A percentile compares a stretch with the other conserved stretches of the same genome.
phyloP scores from a whole-genome alignment of 2,888 invertebrate species.

The Chloroclystis v-ata region DNA sequence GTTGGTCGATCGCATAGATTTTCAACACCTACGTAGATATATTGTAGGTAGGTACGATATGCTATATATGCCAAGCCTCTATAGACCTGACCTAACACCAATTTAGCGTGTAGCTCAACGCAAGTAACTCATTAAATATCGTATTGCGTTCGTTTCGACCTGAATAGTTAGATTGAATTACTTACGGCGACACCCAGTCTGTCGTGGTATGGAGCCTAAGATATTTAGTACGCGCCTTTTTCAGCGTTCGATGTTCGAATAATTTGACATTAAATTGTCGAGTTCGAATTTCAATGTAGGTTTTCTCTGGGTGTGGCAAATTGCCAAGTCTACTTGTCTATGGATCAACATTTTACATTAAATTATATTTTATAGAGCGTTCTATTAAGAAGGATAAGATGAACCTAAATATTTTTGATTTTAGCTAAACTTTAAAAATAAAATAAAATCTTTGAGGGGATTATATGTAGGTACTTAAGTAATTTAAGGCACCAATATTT shows the following conservation, averaged over 20 bases:
- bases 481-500: too few species aligned
- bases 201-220: constrained; percentile 7
- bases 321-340: too few species aligned
- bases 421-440: too few species aligned
- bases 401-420: too few species aligned
- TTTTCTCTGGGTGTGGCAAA: neutral
- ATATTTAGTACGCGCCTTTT: constrained; percentile 19
- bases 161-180: constrained; percentile 12
- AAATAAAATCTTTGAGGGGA: too few species aligned
- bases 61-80: constrained; percentile 4
- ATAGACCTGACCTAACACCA: constrained; percentile 5
- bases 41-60: neutral
- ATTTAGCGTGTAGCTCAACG: neutral
- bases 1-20: too few species aligned
- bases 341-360: too few species aligned
- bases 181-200: constrained; percentile 16
- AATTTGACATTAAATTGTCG: neutral
- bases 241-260: constrained; percentile 7
- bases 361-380: constrained; percentile 5
- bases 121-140: constrained; percentile 8
- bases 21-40: neutral
- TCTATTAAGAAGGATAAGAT: constrained; percentile 7
- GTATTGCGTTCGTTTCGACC: constrained; percentile 11
- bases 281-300: neutral
- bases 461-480: too few species aligned